These are phyloP conservation scores for Neoniphon sammara DNA, from an alignment of 2,797 vertebrate species.

Conservation along the genomic window DNA sequence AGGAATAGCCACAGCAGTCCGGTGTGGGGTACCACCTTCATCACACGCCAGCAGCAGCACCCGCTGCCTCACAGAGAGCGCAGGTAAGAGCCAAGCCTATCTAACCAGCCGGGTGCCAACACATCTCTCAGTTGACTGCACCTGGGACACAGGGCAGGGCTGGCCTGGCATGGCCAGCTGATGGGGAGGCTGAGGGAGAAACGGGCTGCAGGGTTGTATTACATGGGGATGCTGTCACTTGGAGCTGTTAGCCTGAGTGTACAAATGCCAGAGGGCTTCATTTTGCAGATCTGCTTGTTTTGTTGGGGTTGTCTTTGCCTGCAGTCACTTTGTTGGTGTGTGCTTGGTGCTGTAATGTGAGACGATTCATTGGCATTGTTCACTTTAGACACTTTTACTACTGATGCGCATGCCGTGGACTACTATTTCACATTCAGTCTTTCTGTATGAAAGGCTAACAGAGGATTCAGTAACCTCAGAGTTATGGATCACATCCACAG, in stretches of 20 bases:
- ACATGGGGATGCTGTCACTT: slow-evolving; percentile 23
- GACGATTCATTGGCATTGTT: not conserved
- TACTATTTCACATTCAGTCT: slow-evolving; percentile 17
- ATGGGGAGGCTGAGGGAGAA: slow-evolving; percentile 15
- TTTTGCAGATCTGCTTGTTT: slow-evolving; percentile 6
- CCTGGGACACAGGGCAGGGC: not conserved
- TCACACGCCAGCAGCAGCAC: slow-evolving; percentile 89
- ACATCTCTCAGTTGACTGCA: slow-evolving; percentile 32
- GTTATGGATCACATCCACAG: slow-evolving; percentile 52
- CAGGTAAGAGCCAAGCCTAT: slow-evolving; percentile 87
- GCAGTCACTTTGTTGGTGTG: not conserved
- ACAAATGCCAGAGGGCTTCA: not conserved
- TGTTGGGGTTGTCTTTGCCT: slow-evolving; percentile 6
- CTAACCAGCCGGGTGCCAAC: not conserved
- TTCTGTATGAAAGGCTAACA: slow-evolving; percentile 25
- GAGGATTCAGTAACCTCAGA: slow-evolving; percentile 53
- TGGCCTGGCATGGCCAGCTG: slow-evolving; percentile 5
- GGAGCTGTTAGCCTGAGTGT: slow-evolving; percentile 11
- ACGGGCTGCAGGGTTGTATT: slow-evolving; percentile 25
- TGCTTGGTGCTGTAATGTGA: slow-evolving; percentile 18
- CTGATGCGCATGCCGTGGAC: slow-evolving; percentile 3
- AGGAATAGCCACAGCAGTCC: slow-evolving; percentile 91
- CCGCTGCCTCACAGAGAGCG: slow-evolving; percentile 87
- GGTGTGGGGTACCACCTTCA: slow-evolving; percentile 91
- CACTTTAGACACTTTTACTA: slow-evolving; percentile 23